Evolutionary conservation across 2,888 invertebrate genomes (phyloP).

Genomic region (Acleris sparsana): DNA sequence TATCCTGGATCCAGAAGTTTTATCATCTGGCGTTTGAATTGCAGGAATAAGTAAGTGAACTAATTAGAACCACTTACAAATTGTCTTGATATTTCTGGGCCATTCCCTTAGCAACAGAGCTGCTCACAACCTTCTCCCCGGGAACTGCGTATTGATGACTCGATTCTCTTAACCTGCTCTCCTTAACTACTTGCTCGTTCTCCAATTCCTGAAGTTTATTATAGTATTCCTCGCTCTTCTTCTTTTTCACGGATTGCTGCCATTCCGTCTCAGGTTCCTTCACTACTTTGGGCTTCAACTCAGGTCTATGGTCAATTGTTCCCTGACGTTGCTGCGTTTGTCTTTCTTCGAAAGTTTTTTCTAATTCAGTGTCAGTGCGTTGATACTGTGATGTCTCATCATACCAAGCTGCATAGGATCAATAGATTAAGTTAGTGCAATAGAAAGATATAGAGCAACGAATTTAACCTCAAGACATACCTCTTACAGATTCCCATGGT

Average conservation of each 20-base stretch:
- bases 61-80: constrained; percentile 87
- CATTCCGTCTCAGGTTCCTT: constrained; percentile 92
- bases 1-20: too few relatives aligned
- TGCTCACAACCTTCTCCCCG: constrained; percentile 90
- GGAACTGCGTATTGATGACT: constrained; percentile 93
- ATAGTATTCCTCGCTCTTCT: constrained; percentile 93
- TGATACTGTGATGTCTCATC: constrained; percentile 95
- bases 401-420: constrained; percentile 89
- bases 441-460: constrained; percentile 36
- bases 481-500: constrained; percentile 71
- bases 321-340: constrained; percentile 87
- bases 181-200: constrained; percentile 92
- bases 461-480: constrained; percentile 62
- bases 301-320: constrained; percentile 85
- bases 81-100: constrained; percentile 93
- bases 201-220: constrained; percentile 91
- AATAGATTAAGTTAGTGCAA: constrained; percentile 45
- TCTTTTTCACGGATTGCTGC: constrained; percentile 91
- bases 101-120: constrained; percentile 92
- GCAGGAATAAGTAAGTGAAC: background rate
- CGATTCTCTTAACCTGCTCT: constrained; percentile 89
- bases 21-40: too few relatives aligned
- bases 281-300: constrained; percentile 86
- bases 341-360: constrained; percentile 94
- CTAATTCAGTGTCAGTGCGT: constrained; percentile 92